Base-by-base conservation (phyloP, 1,140 invertebrate species). In the Drosophila trapezifrons region DNA sequence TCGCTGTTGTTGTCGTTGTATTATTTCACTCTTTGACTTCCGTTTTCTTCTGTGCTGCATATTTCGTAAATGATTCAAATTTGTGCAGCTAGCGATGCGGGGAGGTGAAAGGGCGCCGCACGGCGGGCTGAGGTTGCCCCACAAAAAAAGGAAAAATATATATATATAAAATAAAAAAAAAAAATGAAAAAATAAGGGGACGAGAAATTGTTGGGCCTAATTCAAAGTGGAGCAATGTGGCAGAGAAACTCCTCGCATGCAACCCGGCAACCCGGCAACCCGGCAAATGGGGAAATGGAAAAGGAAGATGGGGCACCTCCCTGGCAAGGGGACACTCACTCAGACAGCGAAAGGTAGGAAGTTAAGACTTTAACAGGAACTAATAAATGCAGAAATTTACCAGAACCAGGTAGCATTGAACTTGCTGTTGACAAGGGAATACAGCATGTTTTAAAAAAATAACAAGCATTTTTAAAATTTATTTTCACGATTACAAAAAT, bases 1-100 rank as follows among this genome's bases (percentile, higher is more conserved):
- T 55, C 47, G 72, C 27, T 52, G 42, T 58, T 67, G 71, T 83
- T 79, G 76, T 72, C 29, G 62, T 71, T 70, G 73, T 71, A 71
- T 78, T 76, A 73, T 81, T 81, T 81, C 63, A 69, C 78, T 79
- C 78, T 87, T 87, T 87, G 79, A 82, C 75, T 76, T 76, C 58
- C 52, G 73, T 66, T 82, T 79, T 72, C 75, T 54, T 77, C 56
- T 64, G 76, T 80, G 59, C 67, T 56, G 71, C 75, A 82, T 82
- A 73, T 87, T 86, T 87, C 35, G 78, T 79, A 79, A 87, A 82
- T 83, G 71, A 87, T 86, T 87, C 69, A 87, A 82, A 87, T 87
- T 87, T 86, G 67, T 58, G 58, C 63, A 65, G 45, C 55, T 27
- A 38, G 60, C 32, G 60, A 45, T n/a, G 9, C n/a, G 38, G n/a